phyloP scores from a whole-genome alignment of 2,113 vertebrate species.

The Hemiscyllium ocellatum region DNA sequence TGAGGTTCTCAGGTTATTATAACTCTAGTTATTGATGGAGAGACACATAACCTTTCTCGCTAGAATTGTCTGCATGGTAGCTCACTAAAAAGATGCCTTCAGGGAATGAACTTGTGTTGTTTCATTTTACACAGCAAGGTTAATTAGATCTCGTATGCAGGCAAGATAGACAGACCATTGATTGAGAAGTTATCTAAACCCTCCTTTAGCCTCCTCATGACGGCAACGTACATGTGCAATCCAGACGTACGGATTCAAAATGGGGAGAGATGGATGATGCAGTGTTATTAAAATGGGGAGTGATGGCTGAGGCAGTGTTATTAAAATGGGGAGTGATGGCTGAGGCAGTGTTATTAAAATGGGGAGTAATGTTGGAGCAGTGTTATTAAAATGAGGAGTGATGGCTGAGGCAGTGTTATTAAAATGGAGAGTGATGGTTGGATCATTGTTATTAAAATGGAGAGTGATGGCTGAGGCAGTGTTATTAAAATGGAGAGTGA shows the following conservation, averaged over 20 bases:
- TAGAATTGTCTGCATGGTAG: neutral
- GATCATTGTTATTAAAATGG: no score
- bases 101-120: neutral
- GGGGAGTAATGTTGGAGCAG: no score
- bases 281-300: no score
- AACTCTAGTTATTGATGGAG: slow-evolving; percentile 13
- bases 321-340: no score
- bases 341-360: no score
- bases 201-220: neutral
- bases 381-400: no score
- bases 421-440: no score
- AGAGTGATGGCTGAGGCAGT: no score
- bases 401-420: no score
- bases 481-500: no score
- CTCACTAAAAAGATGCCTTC: neutral
- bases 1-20: neutral
- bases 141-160: slow-evolving; percentile 5
- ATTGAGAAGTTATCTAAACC: slow-evolving; percentile 4
- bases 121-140: neutral
- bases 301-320: neutral
- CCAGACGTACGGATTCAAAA: neutral
- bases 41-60: neutral
- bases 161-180: slow-evolving; percentile 25
- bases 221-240: neutral
- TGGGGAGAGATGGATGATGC: neutral